phyloP scores from a whole-genome alignment of 2,888 invertebrate genomes.

The Zootermopsis nevadensis region DNA sequence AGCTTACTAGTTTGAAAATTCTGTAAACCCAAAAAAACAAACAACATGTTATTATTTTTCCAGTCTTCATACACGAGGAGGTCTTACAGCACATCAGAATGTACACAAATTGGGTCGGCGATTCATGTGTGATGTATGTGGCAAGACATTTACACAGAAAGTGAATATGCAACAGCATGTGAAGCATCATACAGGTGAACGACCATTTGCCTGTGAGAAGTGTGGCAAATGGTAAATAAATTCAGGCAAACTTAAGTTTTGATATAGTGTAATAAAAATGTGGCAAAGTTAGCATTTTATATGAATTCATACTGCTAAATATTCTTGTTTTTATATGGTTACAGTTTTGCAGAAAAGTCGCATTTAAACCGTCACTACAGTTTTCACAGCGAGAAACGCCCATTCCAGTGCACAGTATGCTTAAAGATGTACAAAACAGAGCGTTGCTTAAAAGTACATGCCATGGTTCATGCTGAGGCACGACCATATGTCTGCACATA shows the following conservation, averaged over 20 bases:
- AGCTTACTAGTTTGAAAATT: too few relatives aligned
- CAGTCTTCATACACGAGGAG: constrained; percentile 63
- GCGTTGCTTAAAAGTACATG: constrained; percentile 69
- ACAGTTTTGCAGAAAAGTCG: constrained; percentile 63
- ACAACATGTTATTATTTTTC: constrained; percentile 49
- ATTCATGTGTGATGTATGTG: constrained; percentile 69
- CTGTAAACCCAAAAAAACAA: too few relatives aligned
- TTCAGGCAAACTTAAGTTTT: not conserved
- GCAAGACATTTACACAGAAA: constrained; percentile 67
- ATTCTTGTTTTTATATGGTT: constrained; percentile 31
- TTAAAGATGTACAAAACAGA: constrained; percentile 70
- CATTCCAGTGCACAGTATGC: constrained; percentile 65
- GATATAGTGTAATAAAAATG: not conserved
- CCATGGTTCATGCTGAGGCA: constrained; percentile 67
- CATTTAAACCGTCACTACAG: constrained; percentile 63
- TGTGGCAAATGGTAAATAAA: constrained; percentile 63
- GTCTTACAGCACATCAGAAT: constrained; percentile 64
- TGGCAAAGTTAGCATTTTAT: not conserved
- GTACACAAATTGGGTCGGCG: constrained; percentile 61
- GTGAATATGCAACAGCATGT: constrained; percentile 65
- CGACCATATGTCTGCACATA: constrained; percentile 68
- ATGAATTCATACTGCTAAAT: too few relatives aligned
- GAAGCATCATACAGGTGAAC: constrained; percentile 65
- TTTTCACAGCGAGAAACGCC: constrained; percentile 62
- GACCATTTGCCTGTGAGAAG: constrained; percentile 65